Percentiles rank a stretch among this genome's conserved stretches.
Conservation (phyloP, 2,888 invertebrate genomes). For the Tenthredo distinguenda region DNA sequence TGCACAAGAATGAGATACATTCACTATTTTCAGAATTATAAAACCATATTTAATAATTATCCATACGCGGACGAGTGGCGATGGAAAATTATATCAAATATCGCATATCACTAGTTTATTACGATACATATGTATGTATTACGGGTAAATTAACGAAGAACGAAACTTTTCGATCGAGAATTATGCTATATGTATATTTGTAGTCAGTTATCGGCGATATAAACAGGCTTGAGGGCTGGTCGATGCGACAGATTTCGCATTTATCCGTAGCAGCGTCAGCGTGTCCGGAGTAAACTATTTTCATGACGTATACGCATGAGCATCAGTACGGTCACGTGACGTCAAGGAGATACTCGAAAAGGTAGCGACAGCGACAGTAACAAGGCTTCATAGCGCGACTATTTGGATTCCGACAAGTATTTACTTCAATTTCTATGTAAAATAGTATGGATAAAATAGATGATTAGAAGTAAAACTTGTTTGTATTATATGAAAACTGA, state of each 20-base stretch:
- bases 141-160: neutral
- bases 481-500: conserved; percentile 30
- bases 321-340: neutral
- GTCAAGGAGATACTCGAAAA: neutral
- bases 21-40: conserved; percentile 25
- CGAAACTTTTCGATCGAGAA: conserved; percentile 6
- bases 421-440: neutral
- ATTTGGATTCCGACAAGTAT: neutral
- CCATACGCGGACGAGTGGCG: neutral
- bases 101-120: neutral
- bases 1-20: conserved; percentile 8
- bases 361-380: neutral
- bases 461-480: neutral
- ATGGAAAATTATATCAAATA: neutral
- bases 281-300: neutral
- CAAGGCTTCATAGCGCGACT: neutral
- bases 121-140: conserved; percentile 1
- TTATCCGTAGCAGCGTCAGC: neutral
- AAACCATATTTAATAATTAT: conserved; percentile 20
- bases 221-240: neutral
- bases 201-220: conserved; percentile 7
- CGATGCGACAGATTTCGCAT: neutral
- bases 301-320: neutral
- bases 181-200: neutral
- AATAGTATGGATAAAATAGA: neutral